A percentile compares a stretch with the other conserved stretches of the same genome.
Conservation (phyloP, 1,140 invertebrate species). For the Monochamus saltuarius region DNA sequence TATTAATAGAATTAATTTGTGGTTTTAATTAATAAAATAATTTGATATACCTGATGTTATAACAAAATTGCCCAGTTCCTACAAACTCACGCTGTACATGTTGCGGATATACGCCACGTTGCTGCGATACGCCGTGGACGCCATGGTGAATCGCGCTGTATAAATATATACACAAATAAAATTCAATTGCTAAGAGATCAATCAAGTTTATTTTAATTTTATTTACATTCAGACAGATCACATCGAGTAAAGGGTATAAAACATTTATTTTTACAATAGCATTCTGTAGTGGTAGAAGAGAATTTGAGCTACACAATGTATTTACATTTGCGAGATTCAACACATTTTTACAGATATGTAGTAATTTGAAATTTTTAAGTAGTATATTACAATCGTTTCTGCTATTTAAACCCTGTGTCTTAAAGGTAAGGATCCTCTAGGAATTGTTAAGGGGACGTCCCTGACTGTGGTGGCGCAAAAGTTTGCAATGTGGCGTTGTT, state of each 20-base stretch:
- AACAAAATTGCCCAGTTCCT: too few relatives aligned
- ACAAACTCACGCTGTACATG: too few relatives aligned
- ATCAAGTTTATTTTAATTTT: slow-evolving; percentile 4
- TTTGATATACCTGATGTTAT: too few relatives aligned
- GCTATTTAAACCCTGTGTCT: slow-evolving; percentile 8
- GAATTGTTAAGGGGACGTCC: neutral
- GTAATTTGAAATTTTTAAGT: neutral
- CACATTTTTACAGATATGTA: slow-evolving; percentile 15
- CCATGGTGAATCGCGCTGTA: too few relatives aligned
- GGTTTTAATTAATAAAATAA: too few relatives aligned
- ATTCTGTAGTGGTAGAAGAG: neutral
- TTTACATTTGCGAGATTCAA: neutral
- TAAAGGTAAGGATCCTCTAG: too few relatives aligned
- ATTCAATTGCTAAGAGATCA: neutral
- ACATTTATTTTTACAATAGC: slow-evolving; percentile 26
- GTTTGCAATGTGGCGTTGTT: too few relatives aligned
- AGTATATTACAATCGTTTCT: slow-evolving; percentile 2
- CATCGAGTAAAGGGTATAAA: slow-evolving; percentile 28
- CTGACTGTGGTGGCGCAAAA: neutral
- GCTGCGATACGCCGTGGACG: too few relatives aligned
- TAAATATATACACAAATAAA: too few relatives aligned
- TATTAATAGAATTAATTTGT: too few relatives aligned
- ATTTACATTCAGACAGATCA: slow-evolving; percentile 22
- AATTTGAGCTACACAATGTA: slow-evolving; percentile 4
- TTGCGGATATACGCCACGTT: too few relatives aligned